Evolutionary conservation across 2,888 invertebrate species (phyloP).

Genomic region (Palloptera scutellata): DNA sequence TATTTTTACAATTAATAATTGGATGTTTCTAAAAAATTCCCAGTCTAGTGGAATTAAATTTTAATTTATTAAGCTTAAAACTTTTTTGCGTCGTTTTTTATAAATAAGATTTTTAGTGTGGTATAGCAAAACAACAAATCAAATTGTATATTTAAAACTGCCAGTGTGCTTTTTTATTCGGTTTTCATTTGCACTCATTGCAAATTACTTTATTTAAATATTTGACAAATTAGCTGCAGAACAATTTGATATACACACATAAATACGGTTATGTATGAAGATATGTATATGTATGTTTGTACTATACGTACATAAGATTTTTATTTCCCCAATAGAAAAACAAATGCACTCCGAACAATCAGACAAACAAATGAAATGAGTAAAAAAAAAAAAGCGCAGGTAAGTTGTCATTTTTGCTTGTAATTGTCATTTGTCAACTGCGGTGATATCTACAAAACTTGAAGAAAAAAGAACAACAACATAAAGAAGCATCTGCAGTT

Average conservation of each 20-base stretch:
- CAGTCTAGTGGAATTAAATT: no score
- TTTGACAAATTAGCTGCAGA: conserved; percentile 52
- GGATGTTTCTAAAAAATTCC: no score
- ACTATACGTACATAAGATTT: neutral
- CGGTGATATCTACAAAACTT: conserved; percentile 40
- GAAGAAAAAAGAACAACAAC: conserved; percentile 15
- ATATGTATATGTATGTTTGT: neutral
- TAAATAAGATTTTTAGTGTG: no score
- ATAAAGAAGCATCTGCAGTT: conserved; percentile 29
- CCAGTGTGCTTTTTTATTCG: neutral
- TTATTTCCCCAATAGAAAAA: conserved; percentile 9
- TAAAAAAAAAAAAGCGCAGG: conserved; percentile 48
- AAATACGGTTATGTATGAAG: neutral
- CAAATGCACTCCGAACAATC: conserved; percentile 1
- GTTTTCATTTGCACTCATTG: conserved; percentile 29
- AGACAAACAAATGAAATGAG: conserved; percentile 4
- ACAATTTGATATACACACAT: neutral
- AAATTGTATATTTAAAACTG: neutral
- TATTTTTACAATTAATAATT: no score
- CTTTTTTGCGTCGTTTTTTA: no score
- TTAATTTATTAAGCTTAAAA: no score
- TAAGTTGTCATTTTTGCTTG: conserved; percentile 63
- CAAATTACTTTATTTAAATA: conserved; percentile 51
- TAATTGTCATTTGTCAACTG: conserved; percentile 62
- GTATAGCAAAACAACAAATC: no score